Conservation (phyloP, 2,888 invertebrate genomes). For the Neria commutata region DNA sequence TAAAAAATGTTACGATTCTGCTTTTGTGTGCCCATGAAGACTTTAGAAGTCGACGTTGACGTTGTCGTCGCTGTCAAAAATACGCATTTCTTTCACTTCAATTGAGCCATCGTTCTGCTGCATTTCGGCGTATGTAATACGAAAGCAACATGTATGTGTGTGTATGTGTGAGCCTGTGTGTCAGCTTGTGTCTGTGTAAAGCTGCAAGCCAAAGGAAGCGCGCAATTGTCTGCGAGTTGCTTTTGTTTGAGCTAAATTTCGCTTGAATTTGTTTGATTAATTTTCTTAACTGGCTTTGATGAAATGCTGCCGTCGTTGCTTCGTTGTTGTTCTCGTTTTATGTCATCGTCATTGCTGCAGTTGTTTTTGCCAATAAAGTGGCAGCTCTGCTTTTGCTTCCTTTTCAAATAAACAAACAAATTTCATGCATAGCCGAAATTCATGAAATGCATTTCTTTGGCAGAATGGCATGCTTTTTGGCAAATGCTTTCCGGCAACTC, state of each 20-base stretch:
- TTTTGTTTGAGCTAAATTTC: slow-evolving; percentile 19
- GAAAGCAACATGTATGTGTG: background rate
- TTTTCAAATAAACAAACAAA: background rate
- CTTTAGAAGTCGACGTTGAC: background rate
- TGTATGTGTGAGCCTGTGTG: background rate
- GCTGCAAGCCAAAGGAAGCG: no score
- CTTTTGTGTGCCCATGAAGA: background rate
- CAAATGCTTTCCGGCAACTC: no score
- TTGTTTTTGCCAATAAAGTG: background rate
- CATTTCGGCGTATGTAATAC: background rate
- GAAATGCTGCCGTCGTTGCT: background rate
- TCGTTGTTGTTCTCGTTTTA: background rate
- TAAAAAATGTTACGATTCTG: no score
- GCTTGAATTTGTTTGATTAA: slow-evolving; percentile 15
- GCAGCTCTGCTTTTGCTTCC: background rate
- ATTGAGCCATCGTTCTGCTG: background rate
- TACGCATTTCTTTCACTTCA: background rate
- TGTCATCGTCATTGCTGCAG: slow-evolving; percentile 8
- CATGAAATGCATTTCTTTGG: no score
- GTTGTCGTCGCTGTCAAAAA: background rate
- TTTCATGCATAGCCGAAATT: no score
- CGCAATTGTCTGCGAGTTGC: background rate
- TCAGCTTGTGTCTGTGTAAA: background rate
- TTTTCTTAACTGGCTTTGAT: slow-evolving; percentile 5
- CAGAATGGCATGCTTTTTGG: no score